Base-by-base conservation (phyloP, 2,113 vertebrate species). In the Vidua chalybeata region DNA sequence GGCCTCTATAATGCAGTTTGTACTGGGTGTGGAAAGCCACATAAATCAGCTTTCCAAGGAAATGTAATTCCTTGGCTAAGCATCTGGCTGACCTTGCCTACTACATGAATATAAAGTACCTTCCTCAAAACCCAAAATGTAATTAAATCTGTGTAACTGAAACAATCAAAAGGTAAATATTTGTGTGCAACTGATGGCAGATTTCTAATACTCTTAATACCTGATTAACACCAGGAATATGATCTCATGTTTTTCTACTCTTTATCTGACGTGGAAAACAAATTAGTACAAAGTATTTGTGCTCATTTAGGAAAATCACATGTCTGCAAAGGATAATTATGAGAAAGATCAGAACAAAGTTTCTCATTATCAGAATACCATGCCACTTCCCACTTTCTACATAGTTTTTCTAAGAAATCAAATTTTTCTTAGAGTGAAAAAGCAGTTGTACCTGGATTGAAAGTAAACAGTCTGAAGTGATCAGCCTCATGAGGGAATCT, bases 401-500 rank as follows among this genome's bases (percentile, higher is more conserved):
- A 23, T 35, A 33, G 48, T 49, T 92, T 78, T 54, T 6, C 55
- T 43, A 80, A 23, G 35, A 80, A 95, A 92, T 69, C 49, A 1
- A 26, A 1, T 15, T 73, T 94, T 74, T 46, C 73, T 90, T 91
- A n/a, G 69, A 97, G 83, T 95, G 95, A 87, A 93, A 67, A 96
- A 97, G 45, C 87, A 95, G 56, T 56, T 43, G 39, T 55, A 66
- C 64, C 84, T 93, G 83, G 87, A 89, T 30, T 90, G 85, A 82
- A 83, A 84, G 94, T 84, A 84, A 87, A 84, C 85, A 90, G 85
- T 83, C 83, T 89, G 90, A 92, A 96, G 73, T 5, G 4, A 97
- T 95, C 88, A 97, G 85, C 79, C 88, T 96, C 95, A 93, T 5
- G 6, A 95, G 81, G 77, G 69, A 96, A 93, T 93, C 95, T 96